Base-by-base conservation (phyloP, 2,113 vertebrate genomes). In the Ictalurus furcatus region DNA sequence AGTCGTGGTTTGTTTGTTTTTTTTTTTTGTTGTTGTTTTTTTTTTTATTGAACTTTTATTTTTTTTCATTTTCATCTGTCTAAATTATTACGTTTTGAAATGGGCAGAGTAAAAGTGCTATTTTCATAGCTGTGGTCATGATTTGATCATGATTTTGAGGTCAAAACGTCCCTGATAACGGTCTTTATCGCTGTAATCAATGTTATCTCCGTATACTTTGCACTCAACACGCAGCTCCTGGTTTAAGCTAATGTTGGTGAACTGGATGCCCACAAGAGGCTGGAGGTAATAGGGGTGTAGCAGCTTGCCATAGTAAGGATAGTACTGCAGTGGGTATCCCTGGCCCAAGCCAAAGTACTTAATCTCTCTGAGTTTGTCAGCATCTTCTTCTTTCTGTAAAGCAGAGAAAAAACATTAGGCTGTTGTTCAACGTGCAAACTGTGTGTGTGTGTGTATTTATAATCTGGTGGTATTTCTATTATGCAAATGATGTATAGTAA, bases 151-250 rank as follows among this genome's bases (percentile, higher is more conserved):
- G 89, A 99, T 92, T 95, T 99, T 99, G 89, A 99, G 92, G 90
- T 99, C 98, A 92, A 99, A 99, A 85, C 98, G 98, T 97, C 98
- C 98, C 95, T 97, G 97, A 92, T 97, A 99, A 93, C 98, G 98
- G 94, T 99, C 98, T 91, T 99, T 99, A 89, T 99, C 98, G 4
- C 95, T 98, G 96, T 98, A 99, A 5, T 91, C 5, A 88, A 99
- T 98, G 96, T 99, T 99, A 19, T 93, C 94, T 87, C 97, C 98
- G 0, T 90, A 99, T 21, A 92, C 97, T 96, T 93, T 98, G 96
- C 98, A 99, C 88, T 99, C 98, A 0, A 99, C 93, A 0, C 98
- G 98, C 56, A 99, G 63, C 84, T 98, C 98, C 8, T 85, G 0
- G 48, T 93, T 76, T 40, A 0, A n/a, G 96, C 44, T 97, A 90